These are phyloP conservation scores for Porphyrio hochstetteri DNA, from an alignment of 2,113 vertebrate species.

Conservation along the genomic window DNA sequence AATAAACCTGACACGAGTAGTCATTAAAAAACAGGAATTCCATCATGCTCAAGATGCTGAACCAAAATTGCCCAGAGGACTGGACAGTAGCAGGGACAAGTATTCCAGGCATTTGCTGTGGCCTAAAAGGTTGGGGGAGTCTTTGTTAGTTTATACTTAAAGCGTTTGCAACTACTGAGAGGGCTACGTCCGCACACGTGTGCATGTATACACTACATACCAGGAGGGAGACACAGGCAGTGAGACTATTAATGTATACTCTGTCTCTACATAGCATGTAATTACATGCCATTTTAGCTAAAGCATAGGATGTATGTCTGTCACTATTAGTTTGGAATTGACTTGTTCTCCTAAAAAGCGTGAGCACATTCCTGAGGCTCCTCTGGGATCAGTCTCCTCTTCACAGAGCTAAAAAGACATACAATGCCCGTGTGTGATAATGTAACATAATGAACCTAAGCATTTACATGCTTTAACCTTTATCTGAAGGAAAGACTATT, in stretches of 20 bases:
- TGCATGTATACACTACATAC: neutral
- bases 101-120: neutral
- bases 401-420: neutral
- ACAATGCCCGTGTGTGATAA: neutral
- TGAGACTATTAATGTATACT: neutral
- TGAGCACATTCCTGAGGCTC: neutral
- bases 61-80: neutral
- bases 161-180: neutral
- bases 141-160: neutral
- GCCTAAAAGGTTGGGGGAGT: neutral
- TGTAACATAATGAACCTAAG: neutral
- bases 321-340: neutral
- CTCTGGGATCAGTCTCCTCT: neutral
- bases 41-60: neutral
- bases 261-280: no score
- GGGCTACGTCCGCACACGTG: rapidly evolving
- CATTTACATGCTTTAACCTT: neutral
- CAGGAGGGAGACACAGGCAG: neutral
- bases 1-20: neutral
- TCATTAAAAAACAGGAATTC: neutral
- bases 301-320: neutral
- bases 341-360: neutral
- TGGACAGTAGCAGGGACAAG: neutral
- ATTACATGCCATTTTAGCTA: neutral
- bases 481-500: neutral